Evolutionary conservation across 1,140 invertebrate species (phyloP).

Genomic region (Caenorhabditis remanei): DNA sequence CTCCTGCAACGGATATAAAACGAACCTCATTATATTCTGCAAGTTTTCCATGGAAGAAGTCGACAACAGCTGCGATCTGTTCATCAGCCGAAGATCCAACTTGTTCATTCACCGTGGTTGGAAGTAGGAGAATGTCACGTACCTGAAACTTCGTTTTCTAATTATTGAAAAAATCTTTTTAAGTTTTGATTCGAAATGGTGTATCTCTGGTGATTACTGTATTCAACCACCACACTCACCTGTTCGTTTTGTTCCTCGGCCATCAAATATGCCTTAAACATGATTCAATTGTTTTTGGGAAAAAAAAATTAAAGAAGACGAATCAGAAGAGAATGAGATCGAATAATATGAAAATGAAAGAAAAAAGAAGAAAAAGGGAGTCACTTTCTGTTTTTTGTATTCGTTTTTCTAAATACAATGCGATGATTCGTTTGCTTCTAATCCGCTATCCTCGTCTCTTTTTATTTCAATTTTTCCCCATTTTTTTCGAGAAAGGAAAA

Average conservation of each 20-base stretch:
- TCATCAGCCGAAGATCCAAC: slow-evolving; percentile 43
- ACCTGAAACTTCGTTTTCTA: slow-evolving; percentile 23
- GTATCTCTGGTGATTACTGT: no score
- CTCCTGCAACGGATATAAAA: neutral
- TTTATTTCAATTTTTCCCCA: neutral
- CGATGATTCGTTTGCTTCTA: neutral
- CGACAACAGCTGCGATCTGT: slow-evolving; percentile 25
- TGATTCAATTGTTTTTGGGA: neutral
- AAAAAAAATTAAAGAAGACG: neutral
- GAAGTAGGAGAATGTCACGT: slow-evolving; percentile 56
- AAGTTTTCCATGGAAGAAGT: slow-evolving; percentile 56
- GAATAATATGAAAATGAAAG: neutral
- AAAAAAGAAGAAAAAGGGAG: slow-evolving; percentile 6
- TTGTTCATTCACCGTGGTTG: slow-evolving; percentile 32
- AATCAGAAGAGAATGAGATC: neutral
- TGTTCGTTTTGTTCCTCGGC: slow-evolving; percentile 44
- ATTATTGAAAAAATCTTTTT: neutral
- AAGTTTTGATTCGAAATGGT: no score
- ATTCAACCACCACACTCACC: neutral
- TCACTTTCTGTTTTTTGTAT: slow-evolving; percentile 35
- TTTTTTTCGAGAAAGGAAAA: neutral
- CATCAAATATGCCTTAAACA: slow-evolving; percentile 51
- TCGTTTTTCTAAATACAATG: slow-evolving; percentile 31
- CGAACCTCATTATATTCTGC: slow-evolving; percentile 59
- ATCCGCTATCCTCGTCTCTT: slow-evolving; percentile 9